Base-by-base conservation (phyloP, 2,797 vertebrate species). In the Molossus alvarezi region DNA sequence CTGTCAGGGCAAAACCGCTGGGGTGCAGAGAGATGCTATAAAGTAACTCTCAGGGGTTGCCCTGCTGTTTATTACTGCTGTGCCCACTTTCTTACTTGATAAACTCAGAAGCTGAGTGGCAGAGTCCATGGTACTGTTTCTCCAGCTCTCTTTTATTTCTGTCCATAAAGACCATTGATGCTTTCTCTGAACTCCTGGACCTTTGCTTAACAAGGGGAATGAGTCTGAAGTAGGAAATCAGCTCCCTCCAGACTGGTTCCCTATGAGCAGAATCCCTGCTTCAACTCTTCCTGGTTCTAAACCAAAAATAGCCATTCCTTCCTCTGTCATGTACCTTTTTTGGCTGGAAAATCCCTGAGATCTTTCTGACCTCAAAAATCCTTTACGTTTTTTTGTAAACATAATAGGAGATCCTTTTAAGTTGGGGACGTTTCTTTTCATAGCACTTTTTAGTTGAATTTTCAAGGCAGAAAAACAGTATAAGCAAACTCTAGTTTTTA, bases 281-380 rank as follows among this genome's bases (percentile, higher is more conserved):
- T 84, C 9, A 23, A 1, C 23, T 29, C 33, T 25, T 93, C 41
- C 45, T 23, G 37, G 51, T 57, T 86, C 79, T 62, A 77, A 83
- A 64, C 29, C 45, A 11, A 14, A 88, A 81, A 41, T 69, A 96
- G 60, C 83, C n/a, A 71, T 81, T 92, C 76, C 51, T 84, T 92
- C 67, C 41, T 85, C 37, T 25, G 25, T 27, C 33, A 48, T 62
- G 14, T 20, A 69, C 69, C 18, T 88, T 76, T n/a, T 51, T 88
- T 79, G 25, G 4, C 27, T 33, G 77, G 60, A 51, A 37, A 77
- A 55, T 83, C 27, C 55, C 60, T 48, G 33, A 64, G 17, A 29
- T 77, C 79, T 84, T 91, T 86, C 41, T 75, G 33, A 29, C 48
- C 53, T 77, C 62, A 71, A 76, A 91, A 80, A 57, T 57, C 57